A percentile compares a stretch with the other conserved stretches of the same genome.
These are phyloP conservation scores for Hydraecia micacea DNA, from an alignment of 2,888 invertebrate species.

Conservation along the genomic window DNA sequence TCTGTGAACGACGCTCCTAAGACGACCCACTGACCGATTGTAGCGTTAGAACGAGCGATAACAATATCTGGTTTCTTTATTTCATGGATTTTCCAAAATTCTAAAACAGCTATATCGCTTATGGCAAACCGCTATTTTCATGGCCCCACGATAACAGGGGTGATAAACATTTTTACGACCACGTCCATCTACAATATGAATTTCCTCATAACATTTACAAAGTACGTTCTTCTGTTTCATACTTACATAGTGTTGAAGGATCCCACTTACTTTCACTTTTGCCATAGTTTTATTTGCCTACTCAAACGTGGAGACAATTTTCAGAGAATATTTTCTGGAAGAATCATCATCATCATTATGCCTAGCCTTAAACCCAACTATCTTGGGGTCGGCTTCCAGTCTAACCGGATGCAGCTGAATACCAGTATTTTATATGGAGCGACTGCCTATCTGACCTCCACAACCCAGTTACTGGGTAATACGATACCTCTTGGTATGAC, in stretches of 20 bases:
- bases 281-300: slow-evolving; percentile 20
- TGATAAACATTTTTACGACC: slow-evolving; percentile 63
- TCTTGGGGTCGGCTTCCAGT: too few species aligned
- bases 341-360: too few species aligned
- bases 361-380: too few species aligned
- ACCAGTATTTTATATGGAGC: too few species aligned
- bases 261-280: slow-evolving; percentile 3
- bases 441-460: too few species aligned
- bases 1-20: too few species aligned
- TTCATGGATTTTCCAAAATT: background rate
- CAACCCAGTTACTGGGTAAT: too few species aligned
- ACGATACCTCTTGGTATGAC: too few species aligned
- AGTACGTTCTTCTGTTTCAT: slow-evolving; percentile 38
- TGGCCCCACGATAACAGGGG: slow-evolving; percentile 40
- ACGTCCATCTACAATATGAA: slow-evolving; percentile 60
- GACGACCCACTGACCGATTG: too few species aligned
- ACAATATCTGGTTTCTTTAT: background rate
- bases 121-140: background rate
- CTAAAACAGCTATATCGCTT: background rate
- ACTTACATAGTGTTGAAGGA: slow-evolving; percentile 26
- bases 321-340: background rate
- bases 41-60: background rate
- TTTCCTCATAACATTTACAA: slow-evolving; percentile 59
- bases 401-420: too few species aligned
- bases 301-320: background rate